These are phyloP conservation scores for Microplitis deprimator DNA, from an alignment of 2,888 invertebrate genomes.

Conservation along the genomic window DNA sequence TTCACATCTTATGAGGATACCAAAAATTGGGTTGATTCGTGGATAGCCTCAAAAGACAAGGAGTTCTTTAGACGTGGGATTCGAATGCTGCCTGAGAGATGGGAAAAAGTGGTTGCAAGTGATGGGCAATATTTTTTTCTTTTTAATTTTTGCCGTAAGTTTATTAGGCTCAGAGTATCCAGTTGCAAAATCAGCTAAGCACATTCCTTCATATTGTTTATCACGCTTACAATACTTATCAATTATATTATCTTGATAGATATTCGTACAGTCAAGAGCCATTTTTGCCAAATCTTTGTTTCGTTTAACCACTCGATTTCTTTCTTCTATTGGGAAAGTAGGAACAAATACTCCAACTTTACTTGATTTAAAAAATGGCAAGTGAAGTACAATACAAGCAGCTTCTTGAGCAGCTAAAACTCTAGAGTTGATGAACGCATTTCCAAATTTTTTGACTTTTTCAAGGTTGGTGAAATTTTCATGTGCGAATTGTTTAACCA, in stretches of 20 bases:
- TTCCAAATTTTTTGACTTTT: neutral
- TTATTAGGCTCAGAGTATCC: conserved; percentile 9
- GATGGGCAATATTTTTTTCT: no score
- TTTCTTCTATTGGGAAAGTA: no score
- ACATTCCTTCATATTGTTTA: neutral
- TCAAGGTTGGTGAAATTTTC: conserved; percentile 9
- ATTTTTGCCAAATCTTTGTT: no score
- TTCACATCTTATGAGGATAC: no score
- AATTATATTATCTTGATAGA: no score
- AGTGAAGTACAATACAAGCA: conserved; percentile 20
- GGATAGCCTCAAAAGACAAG: no score
- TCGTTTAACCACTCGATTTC: no score
- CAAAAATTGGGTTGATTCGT: no score
- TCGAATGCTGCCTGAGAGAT: no score
- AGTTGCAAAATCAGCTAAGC: conserved; percentile 25
- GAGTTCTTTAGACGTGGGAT: no score
- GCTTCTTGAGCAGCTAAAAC: conserved; percentile 31
- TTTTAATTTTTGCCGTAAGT: neutral
- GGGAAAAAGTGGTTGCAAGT: no score
- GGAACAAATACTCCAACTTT: neutral
- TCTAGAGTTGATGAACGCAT: conserved; percentile 20
- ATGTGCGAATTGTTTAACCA: neutral
- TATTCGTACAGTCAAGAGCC: no score
- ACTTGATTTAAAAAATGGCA: conserved; percentile 22
- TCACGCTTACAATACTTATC: neutral